These are phyloP conservation scores for Bombus huntii DNA, from an alignment of 1,140 invertebrate species.

Conservation along the genomic window DNA sequence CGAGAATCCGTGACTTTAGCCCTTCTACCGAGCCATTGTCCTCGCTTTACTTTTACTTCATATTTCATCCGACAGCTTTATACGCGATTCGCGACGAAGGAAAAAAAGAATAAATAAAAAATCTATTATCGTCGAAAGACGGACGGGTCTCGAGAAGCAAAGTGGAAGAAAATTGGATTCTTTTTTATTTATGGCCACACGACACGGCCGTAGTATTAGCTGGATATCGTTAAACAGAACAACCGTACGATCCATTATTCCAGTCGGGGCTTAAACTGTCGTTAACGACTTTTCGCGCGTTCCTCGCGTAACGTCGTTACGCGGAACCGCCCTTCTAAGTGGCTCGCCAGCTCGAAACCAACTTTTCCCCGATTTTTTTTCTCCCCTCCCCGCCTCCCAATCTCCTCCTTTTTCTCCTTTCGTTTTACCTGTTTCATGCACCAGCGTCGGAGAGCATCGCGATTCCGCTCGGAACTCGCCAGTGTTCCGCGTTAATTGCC, in stretches of 20 bases:
- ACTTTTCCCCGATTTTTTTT: conserved; percentile 20
- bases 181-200: conserved; percentile 42
- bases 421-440: conserved; percentile 29
- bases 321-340: conserved; percentile 36
- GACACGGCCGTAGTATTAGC: conserved; percentile 30
- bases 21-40: neutral
- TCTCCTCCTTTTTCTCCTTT: neutral
- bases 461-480: conserved; percentile 31
- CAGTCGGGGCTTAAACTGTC: conserved; percentile 54
- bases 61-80: neutral
- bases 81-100: neutral
- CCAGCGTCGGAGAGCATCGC: conserved; percentile 10
- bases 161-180: conserved; percentile 48
- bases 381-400: neutral
- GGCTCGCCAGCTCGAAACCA: conserved; percentile 18
- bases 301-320: conserved; percentile 34
- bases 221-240: conserved; percentile 54
- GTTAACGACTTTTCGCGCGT: conserved; percentile 62
- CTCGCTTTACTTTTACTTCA: neutral
- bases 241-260: conserved; percentile 56
- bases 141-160: conserved; percentile 14
- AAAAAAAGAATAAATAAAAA: neutral
- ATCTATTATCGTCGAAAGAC: neutral
- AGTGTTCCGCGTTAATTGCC: conserved; percentile 50
- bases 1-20: too few relatives aligned